Evolutionary conservation across 2,797 vertebrate species (phyloP).

Genomic region (Pristis pectinata): DNA sequence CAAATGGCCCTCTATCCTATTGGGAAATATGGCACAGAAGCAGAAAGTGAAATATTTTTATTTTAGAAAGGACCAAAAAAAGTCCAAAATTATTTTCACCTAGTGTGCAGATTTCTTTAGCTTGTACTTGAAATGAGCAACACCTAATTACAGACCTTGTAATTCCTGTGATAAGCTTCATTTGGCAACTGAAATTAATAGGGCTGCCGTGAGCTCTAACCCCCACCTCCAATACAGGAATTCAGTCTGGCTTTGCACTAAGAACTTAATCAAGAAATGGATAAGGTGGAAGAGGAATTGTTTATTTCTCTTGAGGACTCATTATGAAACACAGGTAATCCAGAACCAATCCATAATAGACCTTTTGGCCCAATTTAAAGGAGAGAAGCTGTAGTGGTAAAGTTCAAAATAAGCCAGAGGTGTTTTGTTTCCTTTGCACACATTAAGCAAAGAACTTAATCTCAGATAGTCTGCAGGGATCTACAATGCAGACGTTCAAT

Average conservation of each 20-base stretch:
- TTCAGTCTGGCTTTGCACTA: not conserved
- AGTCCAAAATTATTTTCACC: not conserved
- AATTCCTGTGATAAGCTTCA: not conserved
- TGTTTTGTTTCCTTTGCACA: conserved; percentile 17
- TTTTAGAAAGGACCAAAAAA: not conserved
- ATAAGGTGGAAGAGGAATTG: not conserved
- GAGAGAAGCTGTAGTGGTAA: not conserved
- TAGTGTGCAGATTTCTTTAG: not conserved
- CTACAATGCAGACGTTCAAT: conserved; percentile 6
- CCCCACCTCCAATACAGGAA: not conserved
- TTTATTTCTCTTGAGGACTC: conserved; percentile 10
- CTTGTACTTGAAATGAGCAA: not conserved
- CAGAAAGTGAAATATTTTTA: too few species aligned
- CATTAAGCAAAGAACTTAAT: conserved; percentile 15
- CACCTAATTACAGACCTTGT: not conserved
- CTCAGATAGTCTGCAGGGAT: not conserved
- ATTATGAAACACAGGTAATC: conserved; percentile 29
- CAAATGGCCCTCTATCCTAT: not conserved
- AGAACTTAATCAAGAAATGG: conserved; percentile 30
- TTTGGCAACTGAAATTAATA: not conserved
- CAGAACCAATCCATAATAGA: not conserved
- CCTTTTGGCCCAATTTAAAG: conserved; percentile 7
- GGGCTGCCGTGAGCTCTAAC: not conserved
- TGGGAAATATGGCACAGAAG: not conserved
- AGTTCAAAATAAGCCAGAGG: not conserved